Conservation (phyloP, 2,797 vertebrate species). For the Pseudochromis fuscus region DNA sequence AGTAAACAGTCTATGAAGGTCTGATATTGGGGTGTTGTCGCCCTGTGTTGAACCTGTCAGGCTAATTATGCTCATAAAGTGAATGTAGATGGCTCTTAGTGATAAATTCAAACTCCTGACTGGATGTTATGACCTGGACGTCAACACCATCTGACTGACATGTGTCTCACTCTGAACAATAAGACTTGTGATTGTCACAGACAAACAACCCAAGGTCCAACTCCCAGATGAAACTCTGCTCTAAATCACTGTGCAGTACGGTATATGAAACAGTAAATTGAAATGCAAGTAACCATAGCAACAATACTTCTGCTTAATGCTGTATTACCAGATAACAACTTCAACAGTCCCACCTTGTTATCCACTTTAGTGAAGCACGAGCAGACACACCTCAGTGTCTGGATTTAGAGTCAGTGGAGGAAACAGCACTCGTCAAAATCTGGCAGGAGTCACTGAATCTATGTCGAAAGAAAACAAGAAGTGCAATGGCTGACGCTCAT, state of each 20-base stretch:
- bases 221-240: neutral
- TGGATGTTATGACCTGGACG: neutral
- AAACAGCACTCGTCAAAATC: neutral
- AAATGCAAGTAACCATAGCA: slow-evolving; percentile 14
- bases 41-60: neutral
- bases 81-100: neutral
- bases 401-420: neutral
- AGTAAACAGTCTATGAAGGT: no score
- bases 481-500: neutral
- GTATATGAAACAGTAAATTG: neutral
- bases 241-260: neutral
- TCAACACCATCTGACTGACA: neutral
- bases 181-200: slow-evolving; percentile 1
- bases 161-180: neutral
- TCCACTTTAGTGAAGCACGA: neutral
- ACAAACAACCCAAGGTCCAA: neutral
- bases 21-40: neutral
- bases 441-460: neutral
- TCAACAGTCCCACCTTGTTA: neutral
- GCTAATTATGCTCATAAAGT: neutral
- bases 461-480: neutral
- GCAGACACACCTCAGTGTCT: neutral
- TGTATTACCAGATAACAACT: neutral
- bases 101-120: neutral
- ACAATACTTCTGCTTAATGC: slow-evolving; percentile 2